phyloP scores from a whole-genome alignment of 2,113 vertebrate species.

The Narcine bancroftii region DNA sequence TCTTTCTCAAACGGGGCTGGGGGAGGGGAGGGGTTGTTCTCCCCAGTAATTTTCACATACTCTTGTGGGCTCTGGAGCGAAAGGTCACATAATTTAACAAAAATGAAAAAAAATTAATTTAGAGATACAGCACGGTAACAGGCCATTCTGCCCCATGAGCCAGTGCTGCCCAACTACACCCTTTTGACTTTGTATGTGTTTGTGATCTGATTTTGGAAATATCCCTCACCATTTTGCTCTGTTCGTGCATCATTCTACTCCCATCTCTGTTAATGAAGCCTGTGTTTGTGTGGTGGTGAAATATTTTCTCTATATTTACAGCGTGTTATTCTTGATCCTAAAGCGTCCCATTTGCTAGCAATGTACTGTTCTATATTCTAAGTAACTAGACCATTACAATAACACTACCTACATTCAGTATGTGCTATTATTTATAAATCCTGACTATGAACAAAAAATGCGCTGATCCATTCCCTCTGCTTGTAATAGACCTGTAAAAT shows the following conservation, averaged over 20 bases:
- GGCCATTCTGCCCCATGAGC: too few species aligned
- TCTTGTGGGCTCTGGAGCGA: neutral
- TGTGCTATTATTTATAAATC: neutral
- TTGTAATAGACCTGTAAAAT: neutral
- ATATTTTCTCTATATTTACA: neutral
- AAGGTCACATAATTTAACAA: too few species aligned
- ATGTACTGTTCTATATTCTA: too few species aligned
- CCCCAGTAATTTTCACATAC: too few species aligned
- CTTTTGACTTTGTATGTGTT: too few species aligned
- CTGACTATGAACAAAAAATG: neutral
- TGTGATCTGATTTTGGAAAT: neutral
- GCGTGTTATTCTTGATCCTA: neutral
- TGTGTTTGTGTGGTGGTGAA: neutral
- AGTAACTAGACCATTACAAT: too few species aligned
- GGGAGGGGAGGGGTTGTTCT: too few species aligned
- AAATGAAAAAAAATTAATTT: too few species aligned
- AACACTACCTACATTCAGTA: neutral
- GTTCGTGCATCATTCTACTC: neutral
- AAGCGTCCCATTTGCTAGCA: neutral
- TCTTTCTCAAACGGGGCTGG: too few species aligned
- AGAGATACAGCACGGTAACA: too few species aligned
- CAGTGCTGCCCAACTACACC: too few species aligned
- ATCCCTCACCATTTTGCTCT: neutral
- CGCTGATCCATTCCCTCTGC: neutral
- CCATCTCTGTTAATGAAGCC: neutral